Evolutionary conservation across 2,797 vertebrate species (phyloP), one percentile per base, ranked within the genome.

Genomic region (Sebastes vulpes): DNA sequence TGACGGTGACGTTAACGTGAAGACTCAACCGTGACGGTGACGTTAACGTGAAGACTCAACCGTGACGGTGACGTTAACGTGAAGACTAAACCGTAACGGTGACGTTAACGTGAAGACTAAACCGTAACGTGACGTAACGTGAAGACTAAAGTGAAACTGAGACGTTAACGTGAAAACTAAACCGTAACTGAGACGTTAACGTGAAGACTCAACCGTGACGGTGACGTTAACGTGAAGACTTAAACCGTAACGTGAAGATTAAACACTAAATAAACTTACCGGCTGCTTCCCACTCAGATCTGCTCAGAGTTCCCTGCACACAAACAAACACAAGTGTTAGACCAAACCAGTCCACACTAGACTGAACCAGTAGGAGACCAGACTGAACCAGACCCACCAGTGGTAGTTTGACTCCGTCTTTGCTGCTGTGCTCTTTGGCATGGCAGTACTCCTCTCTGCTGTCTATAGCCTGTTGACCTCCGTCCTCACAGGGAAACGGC

Each of bases 251-350:
- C 8, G 8, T 29, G 25, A 29, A 56, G 53, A 26, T 25, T 25
- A 29, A 18, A 58, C 14, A 20, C 9, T 59, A 4, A 35, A 35
- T 10, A 10, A 9, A 98, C 98, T 96, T 95, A 99, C 98, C 98
- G 92, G 98, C 94, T 90, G 98, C 98, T 81, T 98, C 98, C 98
- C 98, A 99, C 94, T 99, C 98, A 11, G 98, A 98, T 85, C 96
- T 97, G 95, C 98, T 98, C 91, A 99, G 93, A 1, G 98, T 99
- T 66, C 98, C 98, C 98, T 99, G 93, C 67, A 90, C 67, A 80
- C 70, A 68, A 28, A 73, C 6, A 72, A 26, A 71, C 12, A 60
- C 21, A 26, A 65, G 9, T 2, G 20, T 75, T 16, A 86, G 10
- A 58, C 2, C n/a, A 38, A 52, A 50, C 38, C 12, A 29, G 63